Conservation (phyloP, 2,113 vertebrate genomes). For the Megalops atlanticus region DNA sequence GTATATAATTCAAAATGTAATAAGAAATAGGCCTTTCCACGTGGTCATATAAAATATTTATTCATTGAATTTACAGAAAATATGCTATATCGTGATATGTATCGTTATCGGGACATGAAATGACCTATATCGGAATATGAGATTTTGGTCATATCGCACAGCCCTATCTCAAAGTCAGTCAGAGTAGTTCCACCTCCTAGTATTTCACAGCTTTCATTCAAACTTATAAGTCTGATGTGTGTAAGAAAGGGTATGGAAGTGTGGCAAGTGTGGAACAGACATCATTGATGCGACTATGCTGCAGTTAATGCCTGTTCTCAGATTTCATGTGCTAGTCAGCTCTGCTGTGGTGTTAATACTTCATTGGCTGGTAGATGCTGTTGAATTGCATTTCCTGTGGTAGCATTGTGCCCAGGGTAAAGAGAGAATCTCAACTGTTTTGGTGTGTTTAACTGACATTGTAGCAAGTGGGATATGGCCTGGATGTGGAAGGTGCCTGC, state of each 20-base stretch:
- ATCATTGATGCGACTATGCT: not conserved
- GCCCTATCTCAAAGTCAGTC: too few species aligned
- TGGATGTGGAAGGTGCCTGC: not conserved
- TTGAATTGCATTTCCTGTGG: not conserved
- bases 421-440: not conserved
- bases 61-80: too few species aligned
- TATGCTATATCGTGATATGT: too few species aligned
- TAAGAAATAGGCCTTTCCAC: too few species aligned
- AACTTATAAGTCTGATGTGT: not conserved
- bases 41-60: too few species aligned
- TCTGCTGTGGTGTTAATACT: not conserved
- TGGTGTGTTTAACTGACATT: not conserved
- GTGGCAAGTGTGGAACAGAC: not conserved
- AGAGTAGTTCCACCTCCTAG: too few species aligned
- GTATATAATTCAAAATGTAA: too few species aligned
- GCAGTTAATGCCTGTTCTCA: not conserved
- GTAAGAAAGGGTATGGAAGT: not conserved
- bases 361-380: not conserved
- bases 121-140: too few species aligned
- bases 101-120: too few species aligned
- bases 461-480: not conserved
- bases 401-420: not conserved
- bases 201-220: not conserved
- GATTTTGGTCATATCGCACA: too few species aligned
- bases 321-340: not conserved